A percentile compares a stretch with the other conserved stretches of the same genome.
Conservation (phyloP, 2,797 vertebrate genomes). For the Anabas testudineus region DNA sequence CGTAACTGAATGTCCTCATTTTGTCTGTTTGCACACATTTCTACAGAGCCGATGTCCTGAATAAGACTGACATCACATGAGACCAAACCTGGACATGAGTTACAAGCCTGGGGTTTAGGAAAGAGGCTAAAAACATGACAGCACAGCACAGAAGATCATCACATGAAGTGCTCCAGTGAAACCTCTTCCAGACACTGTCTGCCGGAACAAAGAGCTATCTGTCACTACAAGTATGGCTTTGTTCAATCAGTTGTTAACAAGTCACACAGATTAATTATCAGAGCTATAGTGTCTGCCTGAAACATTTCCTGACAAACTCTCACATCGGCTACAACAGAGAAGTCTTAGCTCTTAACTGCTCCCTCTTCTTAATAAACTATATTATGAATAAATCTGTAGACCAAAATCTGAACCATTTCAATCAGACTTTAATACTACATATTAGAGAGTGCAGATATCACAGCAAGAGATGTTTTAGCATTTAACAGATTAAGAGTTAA, state of each 20-base stretch:
- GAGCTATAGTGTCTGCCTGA: constrained; percentile 34
- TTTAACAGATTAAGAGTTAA: background rate
- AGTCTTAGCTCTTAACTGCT: background rate
- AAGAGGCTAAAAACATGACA: constrained; percentile 27
- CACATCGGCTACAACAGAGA: constrained; percentile 18
- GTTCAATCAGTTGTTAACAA: constrained; percentile 61
- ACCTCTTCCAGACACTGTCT: constrained; percentile 26
- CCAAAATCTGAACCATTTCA: background rate
- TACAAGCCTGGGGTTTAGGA: constrained; percentile 13
- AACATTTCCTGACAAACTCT: constrained; percentile 21
- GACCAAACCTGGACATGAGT: constrained; percentile 29
- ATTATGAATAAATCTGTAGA: background rate
- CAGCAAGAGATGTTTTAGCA: background rate
- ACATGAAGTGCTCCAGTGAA: constrained; percentile 46
- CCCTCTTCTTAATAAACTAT: too few relatives aligned
- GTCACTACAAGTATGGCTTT: constrained; percentile 41
- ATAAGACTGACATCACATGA: constrained; percentile 18
- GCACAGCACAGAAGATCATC: constrained; percentile 20
- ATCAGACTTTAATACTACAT: background rate
- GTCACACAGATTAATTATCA: constrained; percentile 55
- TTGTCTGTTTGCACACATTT: constrained; percentile 26
- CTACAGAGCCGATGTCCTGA: constrained; percentile 15
- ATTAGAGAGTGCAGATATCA: background rate
- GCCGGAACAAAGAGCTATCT: constrained; percentile 45
- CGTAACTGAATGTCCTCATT: constrained; percentile 34